Base-by-base conservation (phyloP, 2,888 invertebrate species). In the Drosophila rubida region DNA sequence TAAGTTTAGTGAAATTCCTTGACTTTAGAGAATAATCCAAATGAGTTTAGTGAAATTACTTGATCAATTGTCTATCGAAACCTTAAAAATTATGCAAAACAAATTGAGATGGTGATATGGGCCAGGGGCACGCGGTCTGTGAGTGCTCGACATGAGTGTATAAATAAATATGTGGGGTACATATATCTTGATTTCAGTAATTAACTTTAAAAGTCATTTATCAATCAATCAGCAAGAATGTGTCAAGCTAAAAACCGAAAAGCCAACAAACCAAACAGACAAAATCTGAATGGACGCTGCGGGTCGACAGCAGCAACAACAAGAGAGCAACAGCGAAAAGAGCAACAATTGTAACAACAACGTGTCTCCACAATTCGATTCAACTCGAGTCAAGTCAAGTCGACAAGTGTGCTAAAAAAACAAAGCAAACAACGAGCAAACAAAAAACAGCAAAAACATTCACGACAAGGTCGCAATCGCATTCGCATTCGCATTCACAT, bases 151-250 rank as follows among this genome's bases (percentile, higher is more conserved):
- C 13, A 22, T 53, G 4, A 30, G 32, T 11, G 32, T 27, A 11
- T 13, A 23, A 42, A 44, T 42, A 48, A 19, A 42, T 19, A 19
- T 42, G 41, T 49, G 39, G 30, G 19, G 16, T 13, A 32, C 45
- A 44, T 48, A 41, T 66, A 74, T 77, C 69, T 73, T 66, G 69
- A 69, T 71, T 83, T 66, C 63, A 62, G 75, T 80, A 86, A 86
- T 84, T 86, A 86, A 76, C 62, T 74, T 64, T 69, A 70, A 76
- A 76, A 76, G 75, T 80, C 82, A 82, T 82, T 84, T 84, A 82
- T 84, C 82, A 82, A 82, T 82, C 87, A 86, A 80, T 78, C 81
- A 74, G 69, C 64, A 74, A 74, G 66, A 78, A 83, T 86, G 74
- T 86, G 80, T 78, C 81, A 73, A 72, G 66, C 44, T 58, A 54